A percentile compares a stretch with the other conserved stretches of the same genome.
Conservation (phyloP, 2,113 vertebrate species). For the Eolophus roseicapilla region DNA sequence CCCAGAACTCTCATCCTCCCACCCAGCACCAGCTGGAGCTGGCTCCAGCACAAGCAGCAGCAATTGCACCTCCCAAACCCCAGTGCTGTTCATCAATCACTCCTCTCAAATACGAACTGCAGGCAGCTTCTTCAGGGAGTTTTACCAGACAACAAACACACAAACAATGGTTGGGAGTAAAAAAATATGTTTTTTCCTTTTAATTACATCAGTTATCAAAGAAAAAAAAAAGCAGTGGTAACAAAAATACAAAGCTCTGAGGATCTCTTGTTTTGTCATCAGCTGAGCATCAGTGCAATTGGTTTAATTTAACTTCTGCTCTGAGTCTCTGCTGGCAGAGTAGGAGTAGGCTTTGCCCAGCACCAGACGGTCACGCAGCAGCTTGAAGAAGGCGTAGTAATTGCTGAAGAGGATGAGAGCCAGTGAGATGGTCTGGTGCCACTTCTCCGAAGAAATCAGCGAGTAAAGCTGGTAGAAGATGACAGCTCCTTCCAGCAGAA, state of each 20-base stretch:
- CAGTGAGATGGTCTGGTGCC: constrained; percentile 97
- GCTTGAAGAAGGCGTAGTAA: constrained; percentile 98
- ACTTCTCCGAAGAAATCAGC: constrained; percentile 92
- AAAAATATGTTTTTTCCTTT: constrained; percentile 93
- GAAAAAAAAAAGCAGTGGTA: constrained; percentile 85
- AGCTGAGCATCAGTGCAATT: constrained; percentile 34
- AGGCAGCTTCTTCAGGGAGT: neutral
- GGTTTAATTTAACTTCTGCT: constrained; percentile 88
- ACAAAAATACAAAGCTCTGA: constrained; percentile 96
- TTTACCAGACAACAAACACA: neutral
- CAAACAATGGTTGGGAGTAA: constrained; percentile 77
- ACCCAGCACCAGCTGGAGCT: neutral
- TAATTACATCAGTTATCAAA: constrained; percentile 91
- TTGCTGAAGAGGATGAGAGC: constrained; percentile 99
- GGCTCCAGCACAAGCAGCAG: neutral
- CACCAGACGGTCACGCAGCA: constrained; percentile 96
- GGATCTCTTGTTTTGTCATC: constrained; percentile 12
- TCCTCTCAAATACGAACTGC: neutral
- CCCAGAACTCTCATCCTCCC: neutral
- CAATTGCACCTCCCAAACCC: neutral
- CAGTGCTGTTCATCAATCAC: neutral
- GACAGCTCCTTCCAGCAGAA: constrained; percentile 92
- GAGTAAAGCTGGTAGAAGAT: constrained; percentile 99
- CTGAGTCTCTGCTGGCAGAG: constrained; percentile 82
- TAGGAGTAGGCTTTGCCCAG: constrained; percentile 95